Conservation (phyloP, 2,113 vertebrate genomes). For the Rhynchomys soricoides region DNA sequence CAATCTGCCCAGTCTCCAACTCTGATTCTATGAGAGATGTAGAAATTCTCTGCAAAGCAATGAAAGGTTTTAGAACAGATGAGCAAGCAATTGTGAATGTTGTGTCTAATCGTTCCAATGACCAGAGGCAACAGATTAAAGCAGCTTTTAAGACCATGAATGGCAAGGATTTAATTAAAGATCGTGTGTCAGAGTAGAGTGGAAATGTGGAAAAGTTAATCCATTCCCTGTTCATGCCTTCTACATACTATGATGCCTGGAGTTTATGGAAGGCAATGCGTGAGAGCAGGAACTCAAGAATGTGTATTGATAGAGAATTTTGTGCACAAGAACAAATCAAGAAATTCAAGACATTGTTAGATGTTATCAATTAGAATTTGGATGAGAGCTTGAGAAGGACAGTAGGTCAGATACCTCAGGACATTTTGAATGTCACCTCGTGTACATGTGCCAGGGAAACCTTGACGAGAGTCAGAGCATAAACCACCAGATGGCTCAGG, state of each 20-base stretch:
- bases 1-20: conserved; percentile 86
- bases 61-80: conserved; percentile 92
- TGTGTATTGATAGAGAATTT: conserved; percentile 89
- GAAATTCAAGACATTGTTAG: no score
- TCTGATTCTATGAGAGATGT: conserved; percentile 88
- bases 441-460: conserved; percentile 92
- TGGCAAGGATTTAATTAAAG: conserved; percentile 92
- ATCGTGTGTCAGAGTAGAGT: conserved; percentile 90
- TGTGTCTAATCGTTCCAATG: conserved; percentile 88
- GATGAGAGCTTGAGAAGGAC: conserved; percentile 89
- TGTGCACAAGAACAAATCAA: no score
- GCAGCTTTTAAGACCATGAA: conserved; percentile 91
- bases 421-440: no score
- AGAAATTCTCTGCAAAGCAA: conserved; percentile 90
- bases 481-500: no score
- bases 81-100: conserved; percentile 89
- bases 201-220: conserved; percentile 91
- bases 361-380: conserved; percentile 89
- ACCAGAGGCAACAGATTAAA: conserved; percentile 91
- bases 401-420: conserved; percentile 90
- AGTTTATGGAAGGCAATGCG: conserved; percentile 90
- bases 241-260: conserved; percentile 90
- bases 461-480: conserved; percentile 88
- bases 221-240: conserved; percentile 89
- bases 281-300: conserved; percentile 91